Evolutionary conservation across 2,888 invertebrate species (phyloP), one percentile per base, ranked within the genome.

Genomic region (Chromoteleia sp.): DNA sequence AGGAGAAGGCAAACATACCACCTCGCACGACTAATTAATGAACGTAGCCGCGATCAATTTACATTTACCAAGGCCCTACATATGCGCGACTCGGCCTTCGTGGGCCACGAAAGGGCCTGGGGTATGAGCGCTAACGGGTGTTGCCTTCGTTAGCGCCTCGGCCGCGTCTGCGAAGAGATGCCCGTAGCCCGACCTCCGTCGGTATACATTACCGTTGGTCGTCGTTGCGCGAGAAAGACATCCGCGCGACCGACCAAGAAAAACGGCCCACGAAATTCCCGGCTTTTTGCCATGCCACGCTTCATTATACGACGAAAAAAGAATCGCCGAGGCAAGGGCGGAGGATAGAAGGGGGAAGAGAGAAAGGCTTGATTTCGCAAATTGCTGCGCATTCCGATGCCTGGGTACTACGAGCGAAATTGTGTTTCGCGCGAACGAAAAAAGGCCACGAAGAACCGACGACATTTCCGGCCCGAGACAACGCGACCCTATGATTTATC

Each of bases 41-140:
- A 90, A 90, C 89, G 89, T 90, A 86, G 86, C 89, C 87, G 81
- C 87, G 87, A 89, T 89, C 88, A 87, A 90, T 90, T 90, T 90
- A 90, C 90, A 90, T 90, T 90, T 90, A 90, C 90, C 83, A 85
- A 87, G 87, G 81, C 76, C 82, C 70, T 75, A 74, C 67, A 67
- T 76, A 59, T 52, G 70, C 74, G 67, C 43, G 75, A 29, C 59
- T n/a, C 52, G 61, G 63, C 58, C 73, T 59, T 75, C 68, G 80
- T 63, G 70, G 71, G 48, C 75, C 71, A 61, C 61, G 73, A 68
- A 73, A 52, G 63, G 63, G 48, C 68, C 59, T 50, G 65, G 80
- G 80, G 85, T 85, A 84, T 74, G 67, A 67, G 84, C 71, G 65
- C 79, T 56, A 56, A 84, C 79, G 70, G 84, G 83, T 85, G 88